Evolutionary conservation across 2,888 invertebrate genomes (phyloP).

Genomic region (Digitonthophagus gazella): DNA sequence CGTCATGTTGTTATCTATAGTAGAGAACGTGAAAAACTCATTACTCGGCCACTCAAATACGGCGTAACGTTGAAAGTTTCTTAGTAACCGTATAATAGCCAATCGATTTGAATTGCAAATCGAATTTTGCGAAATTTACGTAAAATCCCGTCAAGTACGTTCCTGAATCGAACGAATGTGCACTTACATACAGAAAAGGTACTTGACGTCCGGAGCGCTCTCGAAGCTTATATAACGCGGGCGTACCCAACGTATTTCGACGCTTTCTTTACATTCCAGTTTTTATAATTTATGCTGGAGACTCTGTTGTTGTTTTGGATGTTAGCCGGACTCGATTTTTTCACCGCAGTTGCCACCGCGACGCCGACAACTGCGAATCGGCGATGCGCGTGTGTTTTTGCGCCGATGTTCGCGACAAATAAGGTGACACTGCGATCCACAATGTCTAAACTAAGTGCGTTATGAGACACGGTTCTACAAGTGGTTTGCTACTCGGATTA

Average conservation of each 20-base stretch:
- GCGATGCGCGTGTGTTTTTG: not conserved
- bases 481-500: not conserved
- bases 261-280: conserved; percentile 24
- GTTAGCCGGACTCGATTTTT: conserved; percentile 7
- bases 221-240: conserved; percentile 15
- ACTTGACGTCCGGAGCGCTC: not conserved
- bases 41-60: not conserved
- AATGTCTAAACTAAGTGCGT: not conserved
- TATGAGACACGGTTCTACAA: not conserved
- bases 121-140: not conserved
- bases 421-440: not conserved
- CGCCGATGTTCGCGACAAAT: not conserved
- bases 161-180: not conserved
- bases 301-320: not conserved
- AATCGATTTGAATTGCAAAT: not conserved
- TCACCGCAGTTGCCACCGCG: conserved; percentile 7
- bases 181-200: not conserved
- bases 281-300: conserved; percentile 25
- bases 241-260: not conserved
- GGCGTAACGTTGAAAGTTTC: not conserved
- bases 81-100: not conserved
- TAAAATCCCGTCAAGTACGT: not conserved
- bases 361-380: not conserved
- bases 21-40: not conserved
- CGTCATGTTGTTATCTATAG: not conserved